Evolutionary conservation across 2,888 invertebrate species (phyloP).

Genomic region (Sphaeridia pumilis): DNA sequence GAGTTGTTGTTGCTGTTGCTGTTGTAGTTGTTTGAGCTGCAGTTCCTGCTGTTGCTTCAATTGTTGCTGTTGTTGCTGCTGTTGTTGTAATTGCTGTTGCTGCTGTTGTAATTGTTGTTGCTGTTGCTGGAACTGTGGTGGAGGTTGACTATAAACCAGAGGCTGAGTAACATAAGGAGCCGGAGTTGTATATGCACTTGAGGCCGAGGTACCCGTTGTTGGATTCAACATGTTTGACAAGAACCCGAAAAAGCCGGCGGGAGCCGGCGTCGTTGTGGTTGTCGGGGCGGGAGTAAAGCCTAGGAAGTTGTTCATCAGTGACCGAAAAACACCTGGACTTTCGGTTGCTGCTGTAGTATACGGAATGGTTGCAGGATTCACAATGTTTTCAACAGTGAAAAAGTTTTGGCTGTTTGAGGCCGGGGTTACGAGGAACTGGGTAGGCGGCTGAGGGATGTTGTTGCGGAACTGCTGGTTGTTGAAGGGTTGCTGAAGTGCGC

Average conservation of each 20-base stretch:
- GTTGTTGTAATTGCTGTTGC: background rate
- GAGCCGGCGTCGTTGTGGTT: background rate
- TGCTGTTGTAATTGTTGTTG: background rate
- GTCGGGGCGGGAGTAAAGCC: background rate
- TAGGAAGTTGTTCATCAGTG: background rate
- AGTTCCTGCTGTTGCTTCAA: background rate
- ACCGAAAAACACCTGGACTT: background rate
- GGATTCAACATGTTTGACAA: conserved; percentile 6
- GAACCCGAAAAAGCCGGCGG: conserved; percentile 1
- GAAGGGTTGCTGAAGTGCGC: background rate
- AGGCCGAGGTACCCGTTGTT: background rate
- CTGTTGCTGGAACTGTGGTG: no score
- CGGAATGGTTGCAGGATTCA: background rate
- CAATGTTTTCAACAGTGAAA: background rate
- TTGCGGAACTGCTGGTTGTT: background rate
- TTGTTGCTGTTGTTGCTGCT: conserved; percentile 3
- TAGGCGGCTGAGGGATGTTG: background rate
- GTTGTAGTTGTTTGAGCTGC: background rate
- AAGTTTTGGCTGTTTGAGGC: conserved; percentile 3
- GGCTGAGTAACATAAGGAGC: background rate
- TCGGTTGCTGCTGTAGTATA: background rate
- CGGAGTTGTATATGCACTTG: background rate
- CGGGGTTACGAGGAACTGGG: conserved; percentile 9
- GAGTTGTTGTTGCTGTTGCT: background rate
- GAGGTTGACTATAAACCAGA: no score